phyloP scores from a whole-genome alignment of 1,140 invertebrate species.

The Drosophila paulistorum region DNA sequence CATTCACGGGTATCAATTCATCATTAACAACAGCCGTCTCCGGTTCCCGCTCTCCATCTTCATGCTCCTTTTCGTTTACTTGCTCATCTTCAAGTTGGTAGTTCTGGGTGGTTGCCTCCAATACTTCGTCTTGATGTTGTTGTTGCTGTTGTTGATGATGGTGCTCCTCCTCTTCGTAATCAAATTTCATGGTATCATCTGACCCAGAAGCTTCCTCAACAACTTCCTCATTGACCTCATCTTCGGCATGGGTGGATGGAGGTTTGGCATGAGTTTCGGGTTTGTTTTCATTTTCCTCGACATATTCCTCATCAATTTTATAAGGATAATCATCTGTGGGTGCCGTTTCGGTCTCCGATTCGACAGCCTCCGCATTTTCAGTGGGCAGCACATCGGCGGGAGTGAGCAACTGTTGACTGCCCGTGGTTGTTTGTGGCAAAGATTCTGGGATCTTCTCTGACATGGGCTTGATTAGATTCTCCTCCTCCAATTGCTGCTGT shows the following conservation, averaged over 20 bases:
- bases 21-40: conserved; percentile 50
- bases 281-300: conserved; percentile 61
- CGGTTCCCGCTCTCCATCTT: conserved; percentile 27
- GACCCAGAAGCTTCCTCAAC: conserved; percentile 45
- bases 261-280: conserved; percentile 30
- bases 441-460: conserved; percentile 8
- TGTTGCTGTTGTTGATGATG: conserved; percentile 26
- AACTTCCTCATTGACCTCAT: conserved; percentile 52
- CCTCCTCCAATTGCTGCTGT: conserved; percentile 52
- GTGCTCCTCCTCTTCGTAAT: conserved; percentile 64
- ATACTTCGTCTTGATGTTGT: conserved; percentile 42
- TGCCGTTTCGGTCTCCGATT: conserved; percentile 50
- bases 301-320: conserved; percentile 77
- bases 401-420: conserved; percentile 59
- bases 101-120: conserved; percentile 44
- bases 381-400: conserved; percentile 58
- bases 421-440: conserved; percentile 47
- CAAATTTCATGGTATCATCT: conserved; percentile 81
- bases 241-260: conserved; percentile 21
- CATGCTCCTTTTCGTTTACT: conserved; percentile 33
- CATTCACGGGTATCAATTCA: conserved; percentile 70
- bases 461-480: conserved; percentile 4
- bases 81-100: conserved; percentile 27
- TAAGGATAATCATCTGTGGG: conserved; percentile 79
- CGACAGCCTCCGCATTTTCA: conserved; percentile 43